Conservation (phyloP, 1,140 invertebrate genomes). For the Bombus superbus region DNA sequence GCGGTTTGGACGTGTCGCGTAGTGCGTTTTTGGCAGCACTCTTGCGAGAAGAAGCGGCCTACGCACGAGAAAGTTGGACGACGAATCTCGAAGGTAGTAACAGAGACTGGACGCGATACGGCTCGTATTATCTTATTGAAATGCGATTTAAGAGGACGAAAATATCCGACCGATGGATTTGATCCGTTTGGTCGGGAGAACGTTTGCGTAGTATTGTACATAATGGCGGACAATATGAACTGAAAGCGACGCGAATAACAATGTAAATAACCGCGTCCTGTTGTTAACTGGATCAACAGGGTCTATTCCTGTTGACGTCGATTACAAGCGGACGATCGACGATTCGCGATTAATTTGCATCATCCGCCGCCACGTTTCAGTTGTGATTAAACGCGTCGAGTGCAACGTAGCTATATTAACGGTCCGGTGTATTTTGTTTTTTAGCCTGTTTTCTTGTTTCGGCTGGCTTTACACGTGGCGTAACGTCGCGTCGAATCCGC, state of each 20-base stretch:
- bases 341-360: constrained; percentile 41
- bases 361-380: constrained; percentile 9
- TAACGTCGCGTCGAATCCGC: background rate
- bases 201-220: background rate
- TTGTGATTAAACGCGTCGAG: constrained; percentile 17
- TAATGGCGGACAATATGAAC: background rate
- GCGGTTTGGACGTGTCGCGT: constrained; percentile 45
- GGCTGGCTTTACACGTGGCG: background rate
- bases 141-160: background rate
- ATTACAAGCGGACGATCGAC: constrained; percentile 19
- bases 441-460: background rate
- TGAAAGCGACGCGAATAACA: background rate
- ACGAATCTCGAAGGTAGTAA: background rate
- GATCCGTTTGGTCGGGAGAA: background rate
- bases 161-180: background rate
- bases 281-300: constrained; percentile 5
- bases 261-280: constrained; percentile 3
- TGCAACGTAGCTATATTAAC: constrained; percentile 20
- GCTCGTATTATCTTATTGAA: background rate
- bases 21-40: constrained; percentile 36
- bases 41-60: constrained; percentile 16
- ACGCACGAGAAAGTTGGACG: constrained; percentile 5
- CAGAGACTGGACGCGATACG: background rate
- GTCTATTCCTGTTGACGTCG: constrained; percentile 16
- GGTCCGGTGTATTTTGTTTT: background rate